Base-by-base conservation (phyloP, 2,888 invertebrate genomes). In the Patella caerulea region DNA sequence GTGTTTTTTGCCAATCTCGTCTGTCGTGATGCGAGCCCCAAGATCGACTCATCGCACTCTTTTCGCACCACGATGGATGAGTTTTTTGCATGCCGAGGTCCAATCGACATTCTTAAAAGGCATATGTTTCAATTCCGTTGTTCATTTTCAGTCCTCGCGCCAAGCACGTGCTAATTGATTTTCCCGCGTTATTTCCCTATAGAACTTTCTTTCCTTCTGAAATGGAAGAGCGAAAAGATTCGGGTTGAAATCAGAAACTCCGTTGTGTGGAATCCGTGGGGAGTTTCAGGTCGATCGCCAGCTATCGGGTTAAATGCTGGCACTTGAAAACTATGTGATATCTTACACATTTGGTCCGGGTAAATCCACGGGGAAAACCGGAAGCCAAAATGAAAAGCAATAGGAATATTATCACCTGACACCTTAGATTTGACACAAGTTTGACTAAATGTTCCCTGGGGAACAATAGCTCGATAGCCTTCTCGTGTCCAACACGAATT, bases 111-210 rank as follows among this genome's bases (percentile, higher is more conserved):
- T 65, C 24, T 24, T 15, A 65, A 65, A 24, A 65, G 65, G 24
- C 65, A 65, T 65, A 65, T 65, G 65, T 65, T 65, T 65, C 65
- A 65, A 65, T 65, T 65, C 14, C 65, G 65, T 65, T 65, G 65
- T 65, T 65, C 65, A 15, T 65, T 24, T 65, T 65, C 65, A 65
- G 19, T 65, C 65, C 65, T 65, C 65, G 65, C 65, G 24, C 65
- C 65, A 65, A 65, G 24, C 65, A 65, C 19, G 65, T 65, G 65
- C 65, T 65, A 65, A 65, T 65, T 65, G 65, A 65, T 65, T 65
- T 65, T 65, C 65, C 65, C 65, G 65, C 65, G 65, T 65, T 65
- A 65, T 65, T 65, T 65, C 65, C 65, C 65, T n/a, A 19, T 65
- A 65, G 65, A 65, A 19, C 65, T 65, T 65, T 65, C 65, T 65